A percentile compares a stretch with the other conserved stretches of the same genome.
Evolutionary conservation across 2,888 invertebrate species (phyloP).

Genomic region (Sesia apiformis): DNA sequence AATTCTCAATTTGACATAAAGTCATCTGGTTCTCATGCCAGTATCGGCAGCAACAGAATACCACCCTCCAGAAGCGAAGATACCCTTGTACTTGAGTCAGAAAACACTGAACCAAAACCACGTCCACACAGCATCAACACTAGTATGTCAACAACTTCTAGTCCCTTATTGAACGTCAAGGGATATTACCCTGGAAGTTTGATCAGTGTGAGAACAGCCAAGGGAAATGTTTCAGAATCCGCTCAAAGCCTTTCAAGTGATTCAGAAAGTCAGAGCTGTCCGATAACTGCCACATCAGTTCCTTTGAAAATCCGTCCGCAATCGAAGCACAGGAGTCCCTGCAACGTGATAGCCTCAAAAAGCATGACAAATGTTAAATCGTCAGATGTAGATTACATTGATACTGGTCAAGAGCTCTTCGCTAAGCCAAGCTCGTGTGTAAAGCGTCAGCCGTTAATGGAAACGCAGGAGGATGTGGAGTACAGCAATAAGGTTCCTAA

Average conservation of each 20-base stretch:
- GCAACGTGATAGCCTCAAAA: conserved; percentile 70
- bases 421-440: conserved; percentile 45
- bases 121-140: conserved; percentile 75
- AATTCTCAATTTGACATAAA: conserved; percentile 63
- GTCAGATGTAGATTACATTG: conserved; percentile 56
- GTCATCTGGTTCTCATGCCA: conserved; percentile 51
- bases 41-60: conserved; percentile 65
- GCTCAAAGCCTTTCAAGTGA: conserved; percentile 80
- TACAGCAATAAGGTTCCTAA: conserved; percentile 70
- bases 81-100: conserved; percentile 73
- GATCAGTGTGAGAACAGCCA: conserved; percentile 76
- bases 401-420: conserved; percentile 52
- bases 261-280: conserved; percentile 75
- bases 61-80: conserved; percentile 89
- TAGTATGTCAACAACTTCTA: conserved; percentile 79
- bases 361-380: conserved; percentile 78
- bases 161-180: conserved; percentile 78
- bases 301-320: conserved; percentile 72
- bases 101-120: conserved; percentile 58
- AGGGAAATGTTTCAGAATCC: conserved; percentile 77
- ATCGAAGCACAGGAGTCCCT: conserved; percentile 44
- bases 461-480: conserved; percentile 54
- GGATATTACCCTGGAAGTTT: conserved; percentile 77
- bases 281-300: conserved; percentile 59
- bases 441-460: conserved; percentile 66